These are phyloP conservation scores for Datnioides undecimradiatus DNA, from an alignment of 2,113 vertebrate species.

Conservation along the genomic window DNA sequence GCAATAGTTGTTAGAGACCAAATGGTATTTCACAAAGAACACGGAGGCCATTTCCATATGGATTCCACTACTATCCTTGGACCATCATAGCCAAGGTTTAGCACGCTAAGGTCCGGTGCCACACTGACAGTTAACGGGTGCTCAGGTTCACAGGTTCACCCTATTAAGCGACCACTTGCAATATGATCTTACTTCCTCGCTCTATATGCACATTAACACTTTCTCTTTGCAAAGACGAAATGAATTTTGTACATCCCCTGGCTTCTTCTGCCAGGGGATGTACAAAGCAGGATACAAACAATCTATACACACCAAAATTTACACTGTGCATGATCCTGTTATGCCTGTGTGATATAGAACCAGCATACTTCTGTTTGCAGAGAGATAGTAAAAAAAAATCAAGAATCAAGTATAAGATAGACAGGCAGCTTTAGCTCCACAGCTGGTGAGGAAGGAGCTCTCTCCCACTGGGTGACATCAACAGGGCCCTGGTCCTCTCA, in stretches of 20 bases:
- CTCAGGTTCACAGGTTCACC: no score
- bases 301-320: not conserved
- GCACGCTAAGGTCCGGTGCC: no score
- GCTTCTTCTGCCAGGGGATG: no score
- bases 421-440: conserved; percentile 22
- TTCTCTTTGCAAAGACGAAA: no score
- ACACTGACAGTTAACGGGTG: no score
- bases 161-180: no score
- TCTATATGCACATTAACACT: no score
- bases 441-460: conserved; percentile 24
- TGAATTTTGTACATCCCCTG: no score
- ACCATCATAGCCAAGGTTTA: not conserved
- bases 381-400: not conserved
- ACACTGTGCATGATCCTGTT: not conserved
- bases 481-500: not conserved
- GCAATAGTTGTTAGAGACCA: not conserved
- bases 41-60: not conserved
- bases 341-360: not conserved
- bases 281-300: not conserved
- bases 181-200: no score
- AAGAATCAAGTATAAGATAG: not conserved
- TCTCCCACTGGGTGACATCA: conserved; percentile 25
- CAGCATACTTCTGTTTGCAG: not conserved
- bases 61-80: not conserved
- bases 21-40: conserved; percentile 4